phyloP scores from a whole-genome alignment of 2,797 vertebrate species.

The Lophius americanus region DNA sequence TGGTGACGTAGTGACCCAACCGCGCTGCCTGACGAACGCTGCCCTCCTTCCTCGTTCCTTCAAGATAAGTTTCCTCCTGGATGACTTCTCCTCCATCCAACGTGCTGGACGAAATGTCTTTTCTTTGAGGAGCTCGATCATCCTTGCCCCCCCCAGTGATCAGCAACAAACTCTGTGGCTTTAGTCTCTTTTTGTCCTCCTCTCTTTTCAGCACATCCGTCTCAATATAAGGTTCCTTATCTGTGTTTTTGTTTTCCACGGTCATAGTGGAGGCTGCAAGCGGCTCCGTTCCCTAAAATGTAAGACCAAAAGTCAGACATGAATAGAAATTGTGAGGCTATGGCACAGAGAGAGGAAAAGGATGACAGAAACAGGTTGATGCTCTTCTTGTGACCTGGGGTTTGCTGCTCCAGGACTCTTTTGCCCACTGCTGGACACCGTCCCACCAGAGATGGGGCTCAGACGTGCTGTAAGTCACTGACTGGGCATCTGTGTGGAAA shows the following conservation, averaged over 20 bases:
- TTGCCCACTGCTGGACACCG: conserved; percentile 48
- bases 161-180: not conserved
- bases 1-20: not conserved
- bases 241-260: conserved; percentile 21
- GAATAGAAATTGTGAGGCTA: not conserved
- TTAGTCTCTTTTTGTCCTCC: not conserved
- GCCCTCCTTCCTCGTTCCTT: conserved; percentile 31
- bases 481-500: conserved; percentile 35
- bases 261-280: conserved; percentile 4
- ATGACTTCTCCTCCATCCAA: not conserved
- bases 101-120: not conserved
- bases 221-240: conserved; percentile 13
- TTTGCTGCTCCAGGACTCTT: conserved; percentile 57
- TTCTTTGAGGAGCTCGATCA: conserved; percentile 9
- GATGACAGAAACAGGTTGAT: not conserved
- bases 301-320: conserved; percentile 1
- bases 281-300: conserved; percentile 39
- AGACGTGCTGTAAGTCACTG: conserved; percentile 16
- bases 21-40: not conserved
- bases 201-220: conserved; percentile 7
- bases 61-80: not conserved
- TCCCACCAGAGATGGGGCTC: conserved; percentile 50
- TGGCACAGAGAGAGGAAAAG: not conserved
- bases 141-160: not conserved
- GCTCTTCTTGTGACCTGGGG: conserved; percentile 64